These are phyloP conservation scores for Orycteropus afer DNA, from an alignment of 2,113 vertebrate genomes.

Conservation along the genomic window DNA sequence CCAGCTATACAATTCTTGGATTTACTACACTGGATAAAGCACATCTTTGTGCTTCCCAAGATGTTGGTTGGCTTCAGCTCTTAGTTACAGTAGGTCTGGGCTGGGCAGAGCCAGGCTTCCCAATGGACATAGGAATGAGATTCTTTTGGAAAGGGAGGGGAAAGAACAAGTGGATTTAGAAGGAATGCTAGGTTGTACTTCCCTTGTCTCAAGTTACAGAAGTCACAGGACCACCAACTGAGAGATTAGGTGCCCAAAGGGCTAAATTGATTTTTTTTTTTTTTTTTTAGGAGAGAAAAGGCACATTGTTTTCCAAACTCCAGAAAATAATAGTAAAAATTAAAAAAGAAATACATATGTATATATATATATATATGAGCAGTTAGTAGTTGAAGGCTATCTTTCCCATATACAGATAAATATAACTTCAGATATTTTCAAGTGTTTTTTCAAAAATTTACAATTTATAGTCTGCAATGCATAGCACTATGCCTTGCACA, in stretches of 20 bases:
- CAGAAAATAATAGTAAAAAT: not conserved
- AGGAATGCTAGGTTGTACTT: constrained; percentile 42
- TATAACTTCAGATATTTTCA: constrained; percentile 30
- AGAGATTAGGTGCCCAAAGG: constrained; percentile 56
- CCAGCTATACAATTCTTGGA: constrained; percentile 10
- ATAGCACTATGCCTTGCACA: not conserved
- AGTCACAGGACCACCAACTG: constrained; percentile 64
- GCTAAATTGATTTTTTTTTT: constrained; percentile 9
- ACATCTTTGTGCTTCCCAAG: constrained; percentile 52
- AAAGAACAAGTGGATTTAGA: not conserved
- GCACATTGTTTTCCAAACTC: constrained; percentile 17
- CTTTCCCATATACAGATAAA: not conserved
- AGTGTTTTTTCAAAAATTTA: constrained; percentile 7
- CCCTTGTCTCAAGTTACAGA: not conserved
- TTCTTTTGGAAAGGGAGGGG: not conserved
- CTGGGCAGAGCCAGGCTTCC: constrained; percentile 40
- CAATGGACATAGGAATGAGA: constrained; percentile 37
- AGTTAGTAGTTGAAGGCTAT: constrained; percentile 7
- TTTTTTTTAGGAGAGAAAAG: constrained; percentile 19
- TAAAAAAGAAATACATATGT: too few relatives aligned
- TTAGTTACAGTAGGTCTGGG: constrained; percentile 19
- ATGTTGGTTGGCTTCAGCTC: constrained; percentile 42
- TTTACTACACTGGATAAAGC: not conserved
- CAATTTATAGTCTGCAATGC: not conserved
- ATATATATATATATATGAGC: too few relatives aligned